Evolutionary conservation across 2,888 invertebrate species (phyloP).

Genomic region (Drosophila siamana): DNA sequence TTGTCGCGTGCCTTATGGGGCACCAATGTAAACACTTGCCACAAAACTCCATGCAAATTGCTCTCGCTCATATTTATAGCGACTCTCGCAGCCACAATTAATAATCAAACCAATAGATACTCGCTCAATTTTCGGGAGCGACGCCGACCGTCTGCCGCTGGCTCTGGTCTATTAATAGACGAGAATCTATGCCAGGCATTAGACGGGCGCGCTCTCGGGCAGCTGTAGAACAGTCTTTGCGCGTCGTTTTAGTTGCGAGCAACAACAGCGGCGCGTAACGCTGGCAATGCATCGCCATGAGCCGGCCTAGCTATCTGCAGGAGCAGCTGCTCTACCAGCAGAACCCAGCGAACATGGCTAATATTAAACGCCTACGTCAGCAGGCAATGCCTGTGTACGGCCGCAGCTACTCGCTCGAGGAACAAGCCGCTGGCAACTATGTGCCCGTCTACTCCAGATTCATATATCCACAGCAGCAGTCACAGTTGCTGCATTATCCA

Average conservation of each 20-base stretch:
- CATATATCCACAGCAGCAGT: constrained; percentile 48
- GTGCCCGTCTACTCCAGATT: constrained; percentile 66
- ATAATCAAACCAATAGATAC: constrained; percentile 22
- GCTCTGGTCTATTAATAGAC: constrained; percentile 63
- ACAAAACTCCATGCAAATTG: constrained; percentile 46
- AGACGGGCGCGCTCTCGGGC: constrained; percentile 49
- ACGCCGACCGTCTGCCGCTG: neutral
- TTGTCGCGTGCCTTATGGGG: constrained; percentile 5
- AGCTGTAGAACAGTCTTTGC: constrained; percentile 59
- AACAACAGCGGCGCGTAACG: constrained; percentile 32
- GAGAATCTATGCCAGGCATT: constrained; percentile 59
- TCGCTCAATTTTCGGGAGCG: constrained; percentile 18
- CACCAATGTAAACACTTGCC: constrained; percentile 42
- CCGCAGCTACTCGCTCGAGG: constrained; percentile 71
- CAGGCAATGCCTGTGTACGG: constrained; percentile 53
- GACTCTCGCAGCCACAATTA: neutral
- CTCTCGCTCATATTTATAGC: constrained; percentile 36
- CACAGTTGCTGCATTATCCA: constrained; percentile 35
- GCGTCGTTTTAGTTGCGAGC: constrained; percentile 59
- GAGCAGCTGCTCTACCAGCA: constrained; percentile 71
- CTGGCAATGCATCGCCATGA: constrained; percentile 67
- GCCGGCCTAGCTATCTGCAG: constrained; percentile 72
- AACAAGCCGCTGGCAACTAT: constrained; percentile 41
- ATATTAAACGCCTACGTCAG: constrained; percentile 69
- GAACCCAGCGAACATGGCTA: constrained; percentile 50